These are phyloP conservation scores for Nymphalis urticae DNA, from an alignment of 2,888 invertebrate species.

Conservation along the genomic window DNA sequence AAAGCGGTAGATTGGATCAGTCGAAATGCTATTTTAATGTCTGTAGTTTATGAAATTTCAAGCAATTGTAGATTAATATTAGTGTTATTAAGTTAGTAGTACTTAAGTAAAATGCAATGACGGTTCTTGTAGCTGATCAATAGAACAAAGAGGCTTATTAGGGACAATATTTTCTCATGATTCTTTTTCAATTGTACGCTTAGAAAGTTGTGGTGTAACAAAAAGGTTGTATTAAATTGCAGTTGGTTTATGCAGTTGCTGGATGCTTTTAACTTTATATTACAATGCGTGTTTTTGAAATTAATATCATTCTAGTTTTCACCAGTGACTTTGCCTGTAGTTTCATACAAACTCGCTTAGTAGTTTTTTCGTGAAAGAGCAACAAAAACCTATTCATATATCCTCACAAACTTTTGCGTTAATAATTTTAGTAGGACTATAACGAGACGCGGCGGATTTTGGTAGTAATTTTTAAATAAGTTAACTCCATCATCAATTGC, in stretches of 20 bases:
- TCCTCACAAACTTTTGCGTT: background rate
- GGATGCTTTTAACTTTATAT: background rate
- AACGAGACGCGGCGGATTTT: background rate
- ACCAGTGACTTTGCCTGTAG: too few species aligned
- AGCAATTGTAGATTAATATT: background rate
- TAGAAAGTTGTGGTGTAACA: conserved; percentile 4
- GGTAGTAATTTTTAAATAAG: too few species aligned
- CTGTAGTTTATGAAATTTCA: conserved; percentile 1
- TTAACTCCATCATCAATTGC: too few species aligned
- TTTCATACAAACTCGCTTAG: too few species aligned
- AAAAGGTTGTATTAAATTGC: background rate
- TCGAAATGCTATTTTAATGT: conserved; percentile 1
- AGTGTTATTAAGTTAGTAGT: background rate
- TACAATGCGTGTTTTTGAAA: too few species aligned
- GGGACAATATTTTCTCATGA: conserved; percentile 36
- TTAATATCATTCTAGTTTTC: too few species aligned
- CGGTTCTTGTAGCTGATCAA: conserved; percentile 16
- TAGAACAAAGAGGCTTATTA: conserved; percentile 30
- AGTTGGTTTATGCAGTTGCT: background rate
- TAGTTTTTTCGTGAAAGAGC: too few species aligned
- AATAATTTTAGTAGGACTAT: background rate
- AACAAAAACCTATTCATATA: too few species aligned
- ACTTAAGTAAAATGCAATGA: background rate
- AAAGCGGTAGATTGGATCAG: background rate
- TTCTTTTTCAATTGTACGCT: conserved; percentile 24